Evolutionary conservation across 2,113 vertebrate genomes (phyloP).

Genomic region (Lepus americanus): DNA sequence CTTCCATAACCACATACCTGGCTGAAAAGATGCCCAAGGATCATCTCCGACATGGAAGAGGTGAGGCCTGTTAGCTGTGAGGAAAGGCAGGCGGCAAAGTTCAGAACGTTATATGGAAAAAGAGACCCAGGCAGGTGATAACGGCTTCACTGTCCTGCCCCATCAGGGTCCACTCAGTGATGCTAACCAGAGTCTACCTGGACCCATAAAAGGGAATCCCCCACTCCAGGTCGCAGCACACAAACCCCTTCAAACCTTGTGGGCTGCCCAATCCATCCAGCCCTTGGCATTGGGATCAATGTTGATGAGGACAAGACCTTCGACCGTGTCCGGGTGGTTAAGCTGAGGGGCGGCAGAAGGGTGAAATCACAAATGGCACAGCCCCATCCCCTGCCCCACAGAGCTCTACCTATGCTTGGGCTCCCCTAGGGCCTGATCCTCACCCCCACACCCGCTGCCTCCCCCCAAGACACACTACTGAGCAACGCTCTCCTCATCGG

Average conservation of each 20-base stretch:
- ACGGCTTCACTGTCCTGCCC: not conserved
- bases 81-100: constrained; percentile 50
- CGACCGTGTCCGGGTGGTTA: constrained; percentile 91
- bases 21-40: constrained; percentile 94
- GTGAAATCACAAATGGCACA: not conserved
- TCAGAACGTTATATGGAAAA: not conserved
- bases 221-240: constrained; percentile 24
- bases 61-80: constrained; percentile 92
- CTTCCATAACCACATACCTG: constrained; percentile 86
- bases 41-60: constrained; percentile 92
- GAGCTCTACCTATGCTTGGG: not conserved
- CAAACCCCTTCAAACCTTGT: constrained; percentile 89
- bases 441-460: not conserved
- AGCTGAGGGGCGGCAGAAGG: constrained; percentile 84
- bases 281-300: constrained; percentile 93
- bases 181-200: not conserved
- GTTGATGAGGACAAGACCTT: constrained; percentile 95
- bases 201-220: not conserved
- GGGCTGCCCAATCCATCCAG: constrained; percentile 97
- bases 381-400: not conserved
- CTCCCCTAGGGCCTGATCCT: not conserved
- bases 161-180: not conserved
- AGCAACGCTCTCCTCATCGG: not conserved
- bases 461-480: not conserved
- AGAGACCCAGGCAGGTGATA: not conserved